Percentiles rank a stretch among this genome's conserved stretches.
Evolutionary conservation across 1,140 invertebrate species (phyloP).

Genomic region (Eumaeus atala): DNA sequence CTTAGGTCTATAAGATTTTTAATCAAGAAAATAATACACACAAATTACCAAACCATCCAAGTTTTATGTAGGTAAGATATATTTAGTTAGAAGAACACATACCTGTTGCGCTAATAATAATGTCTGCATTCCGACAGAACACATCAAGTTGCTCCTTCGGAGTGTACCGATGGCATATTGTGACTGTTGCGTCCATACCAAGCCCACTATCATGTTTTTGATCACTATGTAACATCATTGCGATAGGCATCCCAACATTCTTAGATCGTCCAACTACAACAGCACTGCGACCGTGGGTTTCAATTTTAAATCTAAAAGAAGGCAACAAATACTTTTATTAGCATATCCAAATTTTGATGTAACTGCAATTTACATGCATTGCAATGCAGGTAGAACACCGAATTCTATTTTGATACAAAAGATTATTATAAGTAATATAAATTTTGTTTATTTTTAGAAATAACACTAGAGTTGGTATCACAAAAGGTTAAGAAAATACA

Average conservation of each 20-base stretch:
- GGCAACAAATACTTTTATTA: too few relatives aligned
- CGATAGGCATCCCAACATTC: conserved; percentile 91
- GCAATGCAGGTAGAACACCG: too few relatives aligned
- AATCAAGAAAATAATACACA: too few relatives aligned
- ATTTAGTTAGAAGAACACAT: conserved; percentile 20
- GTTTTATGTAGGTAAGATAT: too few relatives aligned
- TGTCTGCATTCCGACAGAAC: conserved; percentile 84
- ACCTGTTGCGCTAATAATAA: conserved; percentile 87
- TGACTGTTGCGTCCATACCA: conserved; percentile 88
- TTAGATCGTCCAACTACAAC: conserved; percentile 92
- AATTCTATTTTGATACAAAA: too few relatives aligned
- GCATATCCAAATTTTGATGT: too few relatives aligned
- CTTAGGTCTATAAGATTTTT: too few relatives aligned
- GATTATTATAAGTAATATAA: too few relatives aligned
- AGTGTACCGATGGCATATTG: conserved; percentile 90
- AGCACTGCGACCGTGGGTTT: conserved; percentile 89
- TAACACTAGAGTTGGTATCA: neutral
- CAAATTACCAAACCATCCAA: too few relatives aligned
- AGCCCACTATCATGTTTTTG: conserved; percentile 76
- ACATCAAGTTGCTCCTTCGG: conserved; percentile 82
- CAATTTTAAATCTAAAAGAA: conserved; percentile 78
- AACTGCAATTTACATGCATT: too few relatives aligned
- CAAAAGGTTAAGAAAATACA: neutral
- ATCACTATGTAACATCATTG: conserved; percentile 86
- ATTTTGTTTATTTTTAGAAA: too few relatives aligned